These are phyloP conservation scores for Acronicta aceris DNA, from an alignment of 2,888 invertebrate species.

Conservation along the genomic window DNA sequence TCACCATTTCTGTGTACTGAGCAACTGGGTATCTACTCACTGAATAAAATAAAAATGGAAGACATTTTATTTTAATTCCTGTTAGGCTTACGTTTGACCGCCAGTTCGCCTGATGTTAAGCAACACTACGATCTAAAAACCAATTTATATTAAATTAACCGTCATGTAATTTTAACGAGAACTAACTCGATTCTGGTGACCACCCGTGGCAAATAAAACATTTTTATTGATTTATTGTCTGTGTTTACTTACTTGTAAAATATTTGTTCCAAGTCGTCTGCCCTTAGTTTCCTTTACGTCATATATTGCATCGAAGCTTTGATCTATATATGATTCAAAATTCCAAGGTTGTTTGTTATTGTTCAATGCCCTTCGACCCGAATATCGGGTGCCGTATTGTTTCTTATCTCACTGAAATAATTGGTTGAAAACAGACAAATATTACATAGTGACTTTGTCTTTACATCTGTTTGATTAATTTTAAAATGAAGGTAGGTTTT, in stretches of 20 bases:
- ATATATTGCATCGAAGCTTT: constrained; percentile 5
- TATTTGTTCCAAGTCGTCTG: constrained; percentile 3
- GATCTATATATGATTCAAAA: constrained; percentile 2
- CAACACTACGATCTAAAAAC: too few species aligned
- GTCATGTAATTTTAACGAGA: too few species aligned
- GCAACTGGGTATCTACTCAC: too few species aligned
- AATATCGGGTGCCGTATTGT: background rate
- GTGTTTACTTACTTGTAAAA: constrained; percentile 1
- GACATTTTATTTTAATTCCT: too few species aligned
- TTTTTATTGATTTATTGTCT: constrained; percentile 1
- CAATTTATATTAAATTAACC: too few species aligned
- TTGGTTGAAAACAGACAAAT: background rate
- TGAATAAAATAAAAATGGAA: too few species aligned
- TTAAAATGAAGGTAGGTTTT: background rate
- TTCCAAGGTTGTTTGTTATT: constrained; percentile 2
- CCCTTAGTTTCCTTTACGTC: constrained; percentile 1
- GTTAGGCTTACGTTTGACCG: too few species aligned
- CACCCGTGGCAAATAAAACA: background rate
- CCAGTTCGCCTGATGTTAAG: too few species aligned
- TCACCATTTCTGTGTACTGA: too few species aligned
- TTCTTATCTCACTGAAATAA: background rate
- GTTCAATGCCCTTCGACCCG: background rate
- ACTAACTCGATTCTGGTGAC: too few species aligned
- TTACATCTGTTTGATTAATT: background rate
- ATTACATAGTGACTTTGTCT: background rate